Percentiles rank a stretch among this genome's conserved stretches.
phyloP scores from a whole-genome alignment of 2,113 vertebrate genomes.

The Halichoeres trimaculatus region DNA sequence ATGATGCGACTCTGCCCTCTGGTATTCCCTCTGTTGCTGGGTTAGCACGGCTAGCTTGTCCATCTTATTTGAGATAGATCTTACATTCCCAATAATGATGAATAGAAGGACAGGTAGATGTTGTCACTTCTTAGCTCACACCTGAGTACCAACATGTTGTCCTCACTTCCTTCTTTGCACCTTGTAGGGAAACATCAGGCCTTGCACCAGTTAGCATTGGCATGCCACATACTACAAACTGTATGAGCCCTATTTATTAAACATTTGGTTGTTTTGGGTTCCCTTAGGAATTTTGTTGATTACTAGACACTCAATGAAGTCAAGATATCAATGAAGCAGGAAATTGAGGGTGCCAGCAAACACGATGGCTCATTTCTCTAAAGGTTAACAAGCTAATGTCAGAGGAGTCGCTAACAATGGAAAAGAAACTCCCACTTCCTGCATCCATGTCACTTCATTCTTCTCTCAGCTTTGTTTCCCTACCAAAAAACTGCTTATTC shows the following conservation, averaged over 20 bases:
- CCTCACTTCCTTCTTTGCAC: no score
- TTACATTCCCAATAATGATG: no score
- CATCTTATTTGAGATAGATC: no score
- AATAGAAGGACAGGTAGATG: no score
- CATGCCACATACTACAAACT: no score
- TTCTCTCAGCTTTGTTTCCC: background rate
- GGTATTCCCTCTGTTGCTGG: no score
- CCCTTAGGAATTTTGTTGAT: background rate
- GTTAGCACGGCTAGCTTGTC: no score
- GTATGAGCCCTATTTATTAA: background rate
- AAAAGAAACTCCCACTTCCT: background rate
- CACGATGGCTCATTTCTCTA: background rate
- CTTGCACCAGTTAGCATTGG: no score
- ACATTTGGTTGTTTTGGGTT: background rate
- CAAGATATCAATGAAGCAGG: background rate
- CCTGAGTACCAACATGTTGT: no score
- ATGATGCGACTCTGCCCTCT: no score
- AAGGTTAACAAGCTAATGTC: background rate
- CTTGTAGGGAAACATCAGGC: no score
- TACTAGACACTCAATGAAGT: background rate
- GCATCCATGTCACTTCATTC: background rate
- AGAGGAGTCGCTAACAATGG: background rate
- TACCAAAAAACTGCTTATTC: background rate
- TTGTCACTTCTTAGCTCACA: no score
- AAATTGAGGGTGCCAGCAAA: slow-evolving; percentile 1